Evolutionary conservation across 1,140 invertebrate species (phyloP).

Genomic region (Ganaspis sp.): DNA sequence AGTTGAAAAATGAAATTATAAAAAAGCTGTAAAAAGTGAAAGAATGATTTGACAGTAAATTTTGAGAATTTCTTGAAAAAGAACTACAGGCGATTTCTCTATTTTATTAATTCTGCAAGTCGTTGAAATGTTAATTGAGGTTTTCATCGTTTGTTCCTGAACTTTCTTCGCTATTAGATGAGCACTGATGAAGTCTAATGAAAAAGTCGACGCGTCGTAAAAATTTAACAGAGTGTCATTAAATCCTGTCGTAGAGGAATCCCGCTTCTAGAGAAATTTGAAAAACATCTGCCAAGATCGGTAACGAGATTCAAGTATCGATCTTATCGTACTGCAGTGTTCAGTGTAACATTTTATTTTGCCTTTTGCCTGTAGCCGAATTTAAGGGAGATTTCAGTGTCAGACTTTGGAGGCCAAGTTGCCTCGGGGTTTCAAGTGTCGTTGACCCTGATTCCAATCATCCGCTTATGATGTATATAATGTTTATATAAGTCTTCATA

Average conservation of each 20-base stretch:
- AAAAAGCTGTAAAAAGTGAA: too few relatives aligned
- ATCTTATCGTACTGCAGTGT: background rate
- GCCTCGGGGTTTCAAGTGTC: background rate
- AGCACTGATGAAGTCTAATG: background rate
- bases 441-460: background rate
- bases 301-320: background rate
- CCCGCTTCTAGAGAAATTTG: background rate
- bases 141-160: background rate
- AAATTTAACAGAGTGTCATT: background rate
- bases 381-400: background rate
- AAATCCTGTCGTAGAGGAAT: background rate
- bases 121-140: background rate
- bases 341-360: background rate
- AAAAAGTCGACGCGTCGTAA: background rate
- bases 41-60: too few relatives aligned
- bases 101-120: background rate
- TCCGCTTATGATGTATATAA: background rate
- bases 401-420: background rate
- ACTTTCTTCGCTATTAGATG: background rate
- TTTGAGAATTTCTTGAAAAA: background rate
- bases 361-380: background rate
- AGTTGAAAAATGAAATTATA: too few relatives aligned
- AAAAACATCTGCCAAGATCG: conserved; percentile 1
- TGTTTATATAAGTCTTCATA: background rate
- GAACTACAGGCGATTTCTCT: background rate